A percentile compares a stretch with the other conserved stretches of the same genome.
phyloP scores from a whole-genome alignment of 2,797 vertebrate species.

The Paratrypauchen microcephalus region DNA sequence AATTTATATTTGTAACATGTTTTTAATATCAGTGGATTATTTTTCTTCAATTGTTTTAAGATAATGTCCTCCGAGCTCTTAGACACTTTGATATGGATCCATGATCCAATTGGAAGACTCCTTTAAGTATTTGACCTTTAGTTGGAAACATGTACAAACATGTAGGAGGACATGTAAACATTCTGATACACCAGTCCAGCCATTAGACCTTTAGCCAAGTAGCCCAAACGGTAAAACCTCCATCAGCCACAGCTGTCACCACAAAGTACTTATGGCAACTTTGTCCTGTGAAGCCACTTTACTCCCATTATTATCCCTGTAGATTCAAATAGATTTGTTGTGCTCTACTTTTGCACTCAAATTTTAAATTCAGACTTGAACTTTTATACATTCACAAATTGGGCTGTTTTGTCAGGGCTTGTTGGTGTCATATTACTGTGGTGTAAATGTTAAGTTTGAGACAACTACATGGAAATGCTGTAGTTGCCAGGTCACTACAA shows the following conservation, averaged over 20 bases:
- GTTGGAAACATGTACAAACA: constrained; percentile 23
- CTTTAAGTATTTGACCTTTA: constrained; percentile 2
- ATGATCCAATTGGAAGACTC: constrained; percentile 23
- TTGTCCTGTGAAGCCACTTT: constrained; percentile 29
- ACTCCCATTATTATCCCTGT: constrained; percentile 18
- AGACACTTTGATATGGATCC: constrained; percentile 55
- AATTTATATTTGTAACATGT: constrained; percentile 85
- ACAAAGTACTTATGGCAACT: constrained; percentile 22
- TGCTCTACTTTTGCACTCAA: constrained; percentile 18
- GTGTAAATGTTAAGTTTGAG: constrained; percentile 11
- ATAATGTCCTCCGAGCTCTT: constrained; percentile 64
- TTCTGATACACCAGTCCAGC: constrained; percentile 18
- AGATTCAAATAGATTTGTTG: constrained; percentile 42
- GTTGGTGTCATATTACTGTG: constrained; percentile 30
- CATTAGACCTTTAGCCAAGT: constrained; percentile 12
- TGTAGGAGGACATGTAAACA: constrained; percentile 22
- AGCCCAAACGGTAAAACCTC: constrained; percentile 15
- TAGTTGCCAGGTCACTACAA: constrained; percentile 63
- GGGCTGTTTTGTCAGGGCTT: constrained; percentile 17
- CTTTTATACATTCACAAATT: neutral
- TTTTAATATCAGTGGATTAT: constrained; percentile 63
- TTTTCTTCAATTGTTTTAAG: constrained; percentile 45
- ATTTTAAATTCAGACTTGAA: constrained; percentile 16
- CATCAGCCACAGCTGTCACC: constrained; percentile 15
- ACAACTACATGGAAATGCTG: constrained; percentile 31